Evolutionary conservation across 2,888 invertebrate species (phyloP), one percentile per base, ranked within the genome.

Genomic region (Dexiosoma caninum): DNA sequence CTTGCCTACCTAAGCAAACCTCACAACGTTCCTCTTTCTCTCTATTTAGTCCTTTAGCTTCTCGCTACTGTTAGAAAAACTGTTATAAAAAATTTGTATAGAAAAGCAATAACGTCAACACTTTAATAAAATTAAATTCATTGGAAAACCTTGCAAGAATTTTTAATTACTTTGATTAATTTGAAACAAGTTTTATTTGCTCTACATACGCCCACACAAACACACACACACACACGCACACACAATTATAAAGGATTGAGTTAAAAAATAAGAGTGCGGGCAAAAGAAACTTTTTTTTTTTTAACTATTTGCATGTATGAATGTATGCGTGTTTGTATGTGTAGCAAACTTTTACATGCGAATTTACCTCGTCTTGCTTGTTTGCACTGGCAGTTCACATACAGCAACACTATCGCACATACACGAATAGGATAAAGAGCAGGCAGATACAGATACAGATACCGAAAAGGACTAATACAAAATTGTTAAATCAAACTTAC

Each of bases 161-260:
- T 85, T 86, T 85, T 86, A 85, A 86, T 86, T 85, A 86, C 84
- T 84, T 85, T 86, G 84, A 86, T 86, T 86, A 84, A 85, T 84
- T 86, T 86, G 83, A 83, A 83, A 82, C 55, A 64, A 70, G 62
- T 77, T 70, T 70, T 66, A 37, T 74, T 74, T 74, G 53, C 16
- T 64, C 35, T 64, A 37, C 32, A 12, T 51, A n/a, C n/a, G n/a
- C n/a, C n/a, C n/a, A n/a, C n/a, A n/a, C n/a, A n/a, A n/a, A n/a
- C n/a, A n/a, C n/a, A n/a, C n/a, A n/a, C n/a, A n/a, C n/a, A n/a
- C n/a, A n/a, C n/a, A n/a, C n/a, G n/a, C n/a, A n/a, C n/a, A n/a
- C n/a, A n/a, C n/a, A n/a, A n/a, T n/a, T n/a, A 51, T 6, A 40
- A 40, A 70, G 10, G 1, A 46, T 12, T 49, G 57, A 69, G 16